Evolutionary conservation across 2,113 vertebrate genomes (phyloP), one percentile per base, ranked within the genome.

Genomic region (Cyprinodon variegatus): DNA sequence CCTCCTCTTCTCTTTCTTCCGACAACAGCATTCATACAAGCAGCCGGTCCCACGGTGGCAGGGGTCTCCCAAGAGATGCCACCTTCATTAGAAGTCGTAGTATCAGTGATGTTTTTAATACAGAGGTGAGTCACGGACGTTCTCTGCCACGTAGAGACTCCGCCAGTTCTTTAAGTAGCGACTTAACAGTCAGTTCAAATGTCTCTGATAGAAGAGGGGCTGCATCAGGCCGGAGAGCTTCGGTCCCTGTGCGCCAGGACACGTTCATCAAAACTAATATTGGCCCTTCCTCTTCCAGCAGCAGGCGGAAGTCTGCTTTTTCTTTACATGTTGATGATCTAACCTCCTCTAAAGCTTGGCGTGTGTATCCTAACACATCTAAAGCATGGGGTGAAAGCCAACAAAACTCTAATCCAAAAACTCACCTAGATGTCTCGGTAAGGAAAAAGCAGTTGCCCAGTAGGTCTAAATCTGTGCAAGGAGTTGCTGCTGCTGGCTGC

Each of bases 81-180:
- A 93, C 94, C 13, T 92, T 91, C 50, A 84, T 93, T 76, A 83
- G 92, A 77, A 92, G 92, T 59, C 90, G 36, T 41, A 90, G 92
- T 39, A 87, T 87, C 72, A 82, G 81, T 48, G 88, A 86, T 61
- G 83, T 92, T 63, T 87, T 83, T 72, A 86, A 72, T 4, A 20
- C 73, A 15, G 61, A 62, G 46, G 36, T 11, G 22, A 72, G 65
- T 63, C 12, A 39, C 3, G 74, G 45, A 1, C 43, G 2, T 68
- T 48, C 77, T 22, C 65, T 64, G 11, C 46, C 76, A 0, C 74
- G 68, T 68, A 83, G 79, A 57, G 17, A 61, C 59, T 86, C 88
- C 48, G 76, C 45, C 76, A 66, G 79, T 29, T 88, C 87, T 11
- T 74, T 76, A 1, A 73, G 61, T 63, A 77, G 83, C n/a, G 88